A percentile compares a stretch with the other conserved stretches of the same genome.
phyloP scores from a whole-genome alignment of 2,113 vertebrate species.

The Calyptomena viridis region DNA sequence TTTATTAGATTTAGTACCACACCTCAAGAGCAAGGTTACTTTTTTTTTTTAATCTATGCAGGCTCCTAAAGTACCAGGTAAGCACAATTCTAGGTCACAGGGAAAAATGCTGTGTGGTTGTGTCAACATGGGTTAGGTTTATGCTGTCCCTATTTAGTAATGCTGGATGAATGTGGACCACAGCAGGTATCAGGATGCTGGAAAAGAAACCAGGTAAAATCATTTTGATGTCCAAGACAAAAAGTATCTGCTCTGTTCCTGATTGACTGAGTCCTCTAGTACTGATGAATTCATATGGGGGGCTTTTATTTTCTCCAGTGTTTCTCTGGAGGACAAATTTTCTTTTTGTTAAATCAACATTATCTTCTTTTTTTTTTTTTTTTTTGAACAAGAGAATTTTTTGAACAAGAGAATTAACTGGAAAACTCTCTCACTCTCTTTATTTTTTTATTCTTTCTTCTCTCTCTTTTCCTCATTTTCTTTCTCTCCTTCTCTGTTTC shows the following conservation, averaged over 20 bases:
- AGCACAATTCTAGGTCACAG: neutral
- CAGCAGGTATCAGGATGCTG: neutral
- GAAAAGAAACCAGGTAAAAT: slow-evolving; percentile 16
- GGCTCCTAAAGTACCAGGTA: neutral
- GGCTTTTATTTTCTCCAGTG: neutral
- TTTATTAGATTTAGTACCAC: neutral
- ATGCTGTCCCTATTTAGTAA: neutral
- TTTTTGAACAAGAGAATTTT: too few relatives aligned
- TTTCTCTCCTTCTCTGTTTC: neutral
- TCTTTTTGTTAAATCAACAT: neutral
- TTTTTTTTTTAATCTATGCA: neutral
- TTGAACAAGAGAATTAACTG: neutral
- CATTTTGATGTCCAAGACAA: neutral
- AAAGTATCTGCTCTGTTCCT: neutral
- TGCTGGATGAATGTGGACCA: neutral
- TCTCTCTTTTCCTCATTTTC: neutral
- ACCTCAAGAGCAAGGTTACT: neutral
- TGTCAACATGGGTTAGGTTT: neutral
- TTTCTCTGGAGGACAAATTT: neutral
- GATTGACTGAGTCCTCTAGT: neutral
- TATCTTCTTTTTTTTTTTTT: neutral
- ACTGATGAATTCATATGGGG: neutral
- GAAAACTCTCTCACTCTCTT: neutral
- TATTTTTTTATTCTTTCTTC: neutral
- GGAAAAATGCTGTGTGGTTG: neutral